Conservation (phyloP, 2,797 vertebrate genomes). For the Muscicapa comitata region DNA sequence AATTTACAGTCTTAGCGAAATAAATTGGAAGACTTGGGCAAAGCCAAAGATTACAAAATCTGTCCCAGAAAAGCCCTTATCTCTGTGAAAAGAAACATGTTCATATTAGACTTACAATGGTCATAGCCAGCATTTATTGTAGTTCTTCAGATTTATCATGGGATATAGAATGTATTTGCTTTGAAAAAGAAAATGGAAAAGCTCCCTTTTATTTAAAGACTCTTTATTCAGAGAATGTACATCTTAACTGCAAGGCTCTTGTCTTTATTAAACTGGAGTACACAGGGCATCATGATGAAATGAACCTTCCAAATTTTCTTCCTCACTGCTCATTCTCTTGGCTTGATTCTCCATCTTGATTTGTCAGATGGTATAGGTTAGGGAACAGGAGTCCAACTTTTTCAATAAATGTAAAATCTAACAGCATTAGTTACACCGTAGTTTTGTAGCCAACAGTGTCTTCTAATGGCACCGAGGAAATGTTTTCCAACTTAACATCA, state of each 20-base stretch:
- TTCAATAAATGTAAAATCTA: not conserved
- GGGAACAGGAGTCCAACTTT: not conserved
- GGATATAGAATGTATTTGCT: not conserved
- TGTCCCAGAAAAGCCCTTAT: not conserved
- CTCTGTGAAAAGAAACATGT: not conserved
- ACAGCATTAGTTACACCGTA: not conserved
- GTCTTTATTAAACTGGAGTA: not conserved
- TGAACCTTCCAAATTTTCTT: not conserved
- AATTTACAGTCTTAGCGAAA: not conserved
- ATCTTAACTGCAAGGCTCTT: not conserved
- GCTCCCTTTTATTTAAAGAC: not conserved
- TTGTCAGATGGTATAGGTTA: not conserved
- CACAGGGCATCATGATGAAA: not conserved
- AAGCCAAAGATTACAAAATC: not conserved
- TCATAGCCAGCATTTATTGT: not conserved
- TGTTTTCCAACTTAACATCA: slow-evolving; percentile 16
- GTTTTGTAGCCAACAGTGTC: not conserved
- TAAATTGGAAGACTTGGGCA: not conserved
- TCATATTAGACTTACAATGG: not conserved
- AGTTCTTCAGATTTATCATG: not conserved
- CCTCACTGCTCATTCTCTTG: not conserved
- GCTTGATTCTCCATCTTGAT: not conserved
- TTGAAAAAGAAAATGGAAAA: not conserved
- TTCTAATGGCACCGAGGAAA: not conserved
- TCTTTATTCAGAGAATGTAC: not conserved